A percentile compares a stretch with the other conserved stretches of the same genome.
phyloP scores from a whole-genome alignment of 2,888 invertebrate genomes.

The Limnephilus auricula region DNA sequence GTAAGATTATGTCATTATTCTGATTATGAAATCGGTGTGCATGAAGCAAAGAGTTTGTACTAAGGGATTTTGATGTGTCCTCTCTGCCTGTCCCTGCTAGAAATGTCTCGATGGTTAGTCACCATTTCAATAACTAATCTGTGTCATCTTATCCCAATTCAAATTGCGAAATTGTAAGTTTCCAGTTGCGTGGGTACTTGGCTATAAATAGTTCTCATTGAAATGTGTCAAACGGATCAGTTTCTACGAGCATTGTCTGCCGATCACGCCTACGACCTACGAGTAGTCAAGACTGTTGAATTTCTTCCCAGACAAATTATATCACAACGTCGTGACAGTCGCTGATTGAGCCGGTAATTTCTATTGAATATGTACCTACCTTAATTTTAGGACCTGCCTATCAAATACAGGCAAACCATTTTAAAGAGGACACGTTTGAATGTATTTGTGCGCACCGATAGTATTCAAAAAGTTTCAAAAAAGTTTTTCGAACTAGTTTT shows the following conservation, averaged over 20 bases:
- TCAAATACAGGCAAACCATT: neutral
- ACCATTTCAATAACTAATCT: neutral
- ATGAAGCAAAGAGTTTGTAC: too few relatives aligned
- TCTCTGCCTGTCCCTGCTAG: neutral
- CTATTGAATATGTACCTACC: constrained; percentile 9
- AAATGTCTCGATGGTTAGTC: neutral
- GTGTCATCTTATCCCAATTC: neutral
- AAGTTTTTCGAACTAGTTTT: too few relatives aligned
- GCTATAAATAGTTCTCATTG: neutral
- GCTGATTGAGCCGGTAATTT: constrained; percentile 23
- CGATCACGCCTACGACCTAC: constrained; percentile 30
- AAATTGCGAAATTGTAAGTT: neutral
- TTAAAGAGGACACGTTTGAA: too few relatives aligned
- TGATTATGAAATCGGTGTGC: too few relatives aligned
- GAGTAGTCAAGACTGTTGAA: neutral
- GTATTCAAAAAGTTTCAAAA: too few relatives aligned
- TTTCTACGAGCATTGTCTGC: constrained; percentile 21
- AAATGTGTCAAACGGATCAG: neutral
- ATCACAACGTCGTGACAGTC: constrained; percentile 39
- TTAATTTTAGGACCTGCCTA: neutral
- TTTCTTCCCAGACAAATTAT: constrained; percentile 16
- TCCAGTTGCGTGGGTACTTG: neutral
- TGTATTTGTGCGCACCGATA: too few relatives aligned
- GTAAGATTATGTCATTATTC: too few relatives aligned
- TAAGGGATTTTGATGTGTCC: neutral